Evolutionary conservation across 1,140 invertebrate genomes (phyloP).

Genomic region (Diploscapter pachys): DNA sequence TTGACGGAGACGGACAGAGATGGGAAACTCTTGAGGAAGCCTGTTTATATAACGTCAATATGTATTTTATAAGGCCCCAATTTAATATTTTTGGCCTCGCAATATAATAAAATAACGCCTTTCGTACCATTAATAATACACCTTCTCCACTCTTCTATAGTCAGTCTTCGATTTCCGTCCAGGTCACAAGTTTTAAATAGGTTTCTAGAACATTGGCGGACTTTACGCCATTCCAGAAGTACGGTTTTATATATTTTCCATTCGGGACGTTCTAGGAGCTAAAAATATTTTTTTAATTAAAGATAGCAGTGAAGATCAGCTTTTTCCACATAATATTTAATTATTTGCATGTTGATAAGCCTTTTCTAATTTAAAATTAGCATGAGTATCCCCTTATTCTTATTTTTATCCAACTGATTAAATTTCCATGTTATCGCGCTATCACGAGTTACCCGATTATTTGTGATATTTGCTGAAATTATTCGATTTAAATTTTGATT

Average conservation of each 20-base stretch:
- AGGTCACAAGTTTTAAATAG: conserved; percentile 32
- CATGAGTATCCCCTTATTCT: conserved; percentile 12
- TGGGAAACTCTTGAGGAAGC: too few relatives aligned
- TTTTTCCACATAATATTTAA: neutral
- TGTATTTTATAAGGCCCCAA: too few relatives aligned
- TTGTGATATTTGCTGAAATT: conserved; percentile 2
- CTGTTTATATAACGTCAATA: too few relatives aligned
- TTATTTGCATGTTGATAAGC: neutral
- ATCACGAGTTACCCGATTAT: conserved; percentile 20
- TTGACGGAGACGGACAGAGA: too few relatives aligned
- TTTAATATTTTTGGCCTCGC: too few relatives aligned
- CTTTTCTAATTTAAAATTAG: neutral
- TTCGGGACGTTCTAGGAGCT: conserved; percentile 18
- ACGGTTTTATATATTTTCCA: conserved; percentile 31
- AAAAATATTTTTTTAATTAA: neutral
- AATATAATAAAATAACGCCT: neutral
- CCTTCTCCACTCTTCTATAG: conserved; percentile 24
- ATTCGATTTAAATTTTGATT: neutral
- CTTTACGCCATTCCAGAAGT: conserved; percentile 23
- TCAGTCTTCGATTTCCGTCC: conserved; percentile 20
- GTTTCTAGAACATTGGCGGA: conserved; percentile 25
- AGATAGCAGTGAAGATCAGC: neutral
- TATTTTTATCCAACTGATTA: conserved; percentile 22
- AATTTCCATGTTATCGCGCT: conserved; percentile 31
- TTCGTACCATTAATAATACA: conserved; percentile 21